phyloP scores from a whole-genome alignment of 2,113 vertebrate species.

The Chascanopsetta lugubris region DNA sequence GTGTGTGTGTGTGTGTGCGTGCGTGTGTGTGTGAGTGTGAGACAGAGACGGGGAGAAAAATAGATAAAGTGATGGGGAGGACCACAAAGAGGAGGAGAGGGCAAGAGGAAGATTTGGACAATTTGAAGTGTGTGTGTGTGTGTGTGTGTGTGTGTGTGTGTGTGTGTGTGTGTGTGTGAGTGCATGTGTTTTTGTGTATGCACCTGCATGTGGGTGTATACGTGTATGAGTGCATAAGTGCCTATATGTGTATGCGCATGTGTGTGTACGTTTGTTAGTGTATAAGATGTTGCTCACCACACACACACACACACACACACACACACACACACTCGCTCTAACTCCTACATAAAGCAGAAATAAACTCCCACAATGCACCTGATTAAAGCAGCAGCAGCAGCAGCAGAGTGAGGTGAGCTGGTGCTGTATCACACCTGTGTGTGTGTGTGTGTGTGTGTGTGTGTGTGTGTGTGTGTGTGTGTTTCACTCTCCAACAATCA shows the following conservation, averaged over 20 bases:
- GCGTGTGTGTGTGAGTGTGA: slow-evolving; percentile 18
- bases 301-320: no score
- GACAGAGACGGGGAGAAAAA: slow-evolving; percentile 7
- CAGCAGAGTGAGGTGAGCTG: no score
- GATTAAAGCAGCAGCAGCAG: slow-evolving; percentile 37
- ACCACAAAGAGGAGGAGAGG: slow-evolving; percentile 35
- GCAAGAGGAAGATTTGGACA: slow-evolving; percentile 48
- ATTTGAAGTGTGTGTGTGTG: slow-evolving; percentile 25
- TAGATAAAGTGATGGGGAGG: slow-evolving; percentile 29
- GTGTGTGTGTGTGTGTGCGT: slow-evolving; percentile 24
- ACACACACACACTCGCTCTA: slow-evolving; percentile 10
- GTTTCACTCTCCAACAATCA: slow-evolving; percentile 57
- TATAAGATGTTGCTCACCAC: no score
- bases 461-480: no score
- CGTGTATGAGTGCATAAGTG: no score
- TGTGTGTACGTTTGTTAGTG: no score
- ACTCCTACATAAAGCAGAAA: slow-evolving; percentile 18
- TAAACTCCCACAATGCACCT: slow-evolving; percentile 5
- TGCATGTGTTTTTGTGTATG: no score
- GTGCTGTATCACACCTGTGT: slow-evolving; percentile 44
- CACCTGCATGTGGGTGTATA: no score
- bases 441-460: no score
- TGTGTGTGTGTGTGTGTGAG: neutral
- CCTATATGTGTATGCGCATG: no score
- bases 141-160: slow-evolving; percentile 8